A percentile compares a stretch with the other conserved stretches of the same genome.
Evolutionary conservation across 2,113 vertebrate genomes (phyloP).

Genomic region (Todiramphus chloris): DNA sequence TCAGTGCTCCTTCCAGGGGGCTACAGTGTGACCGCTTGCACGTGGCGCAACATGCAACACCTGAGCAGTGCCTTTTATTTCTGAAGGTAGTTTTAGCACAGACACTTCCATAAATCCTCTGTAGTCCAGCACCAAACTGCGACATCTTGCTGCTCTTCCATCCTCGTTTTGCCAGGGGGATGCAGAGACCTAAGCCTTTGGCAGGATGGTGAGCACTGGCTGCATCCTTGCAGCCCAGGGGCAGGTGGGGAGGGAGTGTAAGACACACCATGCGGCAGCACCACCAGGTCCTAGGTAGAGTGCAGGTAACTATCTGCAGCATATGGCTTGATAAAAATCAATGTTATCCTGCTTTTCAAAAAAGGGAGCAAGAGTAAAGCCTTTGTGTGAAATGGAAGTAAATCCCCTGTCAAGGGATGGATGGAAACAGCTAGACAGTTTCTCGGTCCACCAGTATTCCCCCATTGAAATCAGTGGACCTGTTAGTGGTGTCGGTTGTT

Average conservation of each 20-base stretch:
- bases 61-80: background rate
- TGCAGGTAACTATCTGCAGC: background rate
- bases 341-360: background rate
- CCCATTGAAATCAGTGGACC: background rate
- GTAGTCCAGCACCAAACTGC: background rate
- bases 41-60: background rate
- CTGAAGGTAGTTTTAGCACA: background rate
- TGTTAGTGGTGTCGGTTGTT: rapidly evolving
- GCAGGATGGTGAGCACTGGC: background rate
- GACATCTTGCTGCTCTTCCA: background rate
- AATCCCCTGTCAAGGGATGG: background rate
- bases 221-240: background rate
- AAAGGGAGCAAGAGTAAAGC: background rate
- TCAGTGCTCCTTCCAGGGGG: background rate
- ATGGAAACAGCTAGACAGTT: background rate
- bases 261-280: background rate
- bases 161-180: background rate
- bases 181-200: background rate
- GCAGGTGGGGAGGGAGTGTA: background rate
- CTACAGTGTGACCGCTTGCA: background rate
- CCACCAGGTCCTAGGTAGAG: background rate
- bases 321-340: background rate
- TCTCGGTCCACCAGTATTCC: background rate
- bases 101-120: background rate
- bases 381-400: background rate